Evolutionary conservation across 2,113 vertebrate species (phyloP).

Genomic region (Spea multiplicata): DNA sequence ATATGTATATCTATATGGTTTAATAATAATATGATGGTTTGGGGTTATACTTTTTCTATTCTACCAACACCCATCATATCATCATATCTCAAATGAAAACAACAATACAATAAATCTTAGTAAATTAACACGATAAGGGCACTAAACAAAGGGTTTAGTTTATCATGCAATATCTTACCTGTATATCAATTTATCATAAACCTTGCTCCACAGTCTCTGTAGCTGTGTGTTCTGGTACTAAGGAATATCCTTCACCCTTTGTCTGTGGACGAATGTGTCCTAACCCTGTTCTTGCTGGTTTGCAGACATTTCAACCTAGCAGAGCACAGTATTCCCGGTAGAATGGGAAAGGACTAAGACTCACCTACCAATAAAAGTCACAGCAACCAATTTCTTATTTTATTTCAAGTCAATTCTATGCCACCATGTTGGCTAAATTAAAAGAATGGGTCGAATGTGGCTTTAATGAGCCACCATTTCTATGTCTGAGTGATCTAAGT

Average conservation of each 20-base stretch:
- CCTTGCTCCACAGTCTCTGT: conserved; percentile 78
- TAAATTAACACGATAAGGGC: conserved; percentile 67
- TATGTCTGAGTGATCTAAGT: conserved; percentile 76
- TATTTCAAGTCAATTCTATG: conserved; percentile 70
- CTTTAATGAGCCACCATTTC: conserved; percentile 73
- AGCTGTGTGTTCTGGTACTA: conserved; percentile 79
- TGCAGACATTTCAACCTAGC: conserved; percentile 94
- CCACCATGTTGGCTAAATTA: conserved; percentile 70
- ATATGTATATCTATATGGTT: conserved; percentile 50
- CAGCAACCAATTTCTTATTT: conserved; percentile 74
- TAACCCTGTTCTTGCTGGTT: conserved; percentile 98
- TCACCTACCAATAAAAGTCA: conserved; percentile 96
- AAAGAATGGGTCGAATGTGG: conserved; percentile 51
- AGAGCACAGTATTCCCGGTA: conserved; percentile 95
- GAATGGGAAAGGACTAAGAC: conserved; percentile 87
- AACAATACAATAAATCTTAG: conserved; percentile 83
- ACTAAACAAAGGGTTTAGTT: conserved; percentile 87
- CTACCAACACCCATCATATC: background rate
- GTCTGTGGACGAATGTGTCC: conserved; percentile 94
- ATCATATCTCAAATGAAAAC: conserved; percentile 62
- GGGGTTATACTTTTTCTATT: conserved; percentile 33
- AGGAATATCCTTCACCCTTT: conserved; percentile 96
- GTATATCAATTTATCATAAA: conserved; percentile 96
- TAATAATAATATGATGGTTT: conserved; percentile 62
- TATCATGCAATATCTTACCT: conserved; percentile 97